Percentiles rank a stretch among this genome's conserved stretches.
phyloP scores from a whole-genome alignment of 1,140 invertebrate genomes.

The Phymorhynchus buccinoides region DNA sequence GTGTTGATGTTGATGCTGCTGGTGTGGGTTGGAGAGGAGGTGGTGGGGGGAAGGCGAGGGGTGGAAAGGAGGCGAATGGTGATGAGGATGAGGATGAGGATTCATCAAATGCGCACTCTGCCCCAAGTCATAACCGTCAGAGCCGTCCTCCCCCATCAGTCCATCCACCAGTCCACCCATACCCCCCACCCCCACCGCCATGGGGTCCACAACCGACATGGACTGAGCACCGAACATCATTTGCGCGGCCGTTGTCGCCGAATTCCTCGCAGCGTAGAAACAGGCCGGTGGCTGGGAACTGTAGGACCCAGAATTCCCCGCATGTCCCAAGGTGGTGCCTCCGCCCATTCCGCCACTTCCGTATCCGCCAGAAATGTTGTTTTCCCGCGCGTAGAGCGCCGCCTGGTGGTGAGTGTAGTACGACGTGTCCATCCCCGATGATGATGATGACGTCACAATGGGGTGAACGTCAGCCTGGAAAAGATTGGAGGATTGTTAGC shows the following conservation, averaged over 20 bases:
- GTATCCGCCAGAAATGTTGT: not conserved
- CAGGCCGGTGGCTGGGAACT: conserved; percentile 46
- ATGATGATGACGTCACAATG: not conserved
- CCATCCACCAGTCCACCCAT: conserved; percentile 22
- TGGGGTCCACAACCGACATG: conserved; percentile 68
- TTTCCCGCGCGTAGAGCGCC: conserved; percentile 37
- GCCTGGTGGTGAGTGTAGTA: conserved; percentile 44
- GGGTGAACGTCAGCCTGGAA: not conserved
- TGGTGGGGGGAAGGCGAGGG: conserved; percentile 15
- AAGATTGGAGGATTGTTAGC: too few relatives aligned
- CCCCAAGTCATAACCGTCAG: conserved; percentile 22
- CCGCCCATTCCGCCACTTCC: not conserved
- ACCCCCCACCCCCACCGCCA: conserved; percentile 41
- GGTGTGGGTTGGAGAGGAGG: conserved; percentile 8
- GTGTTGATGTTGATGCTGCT: conserved; percentile 23
- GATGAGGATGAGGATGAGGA: not conserved
- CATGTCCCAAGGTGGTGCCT: not conserved
- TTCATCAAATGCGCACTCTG: too few relatives aligned
- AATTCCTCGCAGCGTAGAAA: conserved; percentile 49
- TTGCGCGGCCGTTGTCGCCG: conserved; percentile 18
- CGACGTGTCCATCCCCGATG: conserved; percentile 34
- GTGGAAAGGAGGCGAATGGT: not conserved
- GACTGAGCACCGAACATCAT: conserved; percentile 64
- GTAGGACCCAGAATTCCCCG: not conserved
- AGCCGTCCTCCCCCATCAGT: not conserved